Conservation (phyloP, 37 sponge, comb jelly and placozoan genomes). For the Aplysina aerophoba region DNA sequence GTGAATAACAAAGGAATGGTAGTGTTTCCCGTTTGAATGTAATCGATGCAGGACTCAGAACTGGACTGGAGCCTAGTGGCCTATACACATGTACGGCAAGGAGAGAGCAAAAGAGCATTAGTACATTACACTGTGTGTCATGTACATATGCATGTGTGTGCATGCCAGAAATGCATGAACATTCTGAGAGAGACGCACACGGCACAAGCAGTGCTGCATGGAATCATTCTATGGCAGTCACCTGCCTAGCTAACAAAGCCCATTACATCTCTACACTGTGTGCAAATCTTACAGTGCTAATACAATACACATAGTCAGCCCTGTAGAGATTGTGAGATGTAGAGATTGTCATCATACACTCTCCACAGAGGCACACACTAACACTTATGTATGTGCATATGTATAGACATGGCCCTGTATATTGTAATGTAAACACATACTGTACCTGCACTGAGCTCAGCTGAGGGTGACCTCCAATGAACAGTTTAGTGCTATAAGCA, state of each 20-base stretch:
- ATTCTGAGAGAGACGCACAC: too few species aligned
- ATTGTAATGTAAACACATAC: not conserved
- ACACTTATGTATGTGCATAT: conserved; percentile 4
- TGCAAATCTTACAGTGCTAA: not conserved
- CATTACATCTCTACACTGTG: too few species aligned
- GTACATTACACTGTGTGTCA: too few species aligned
- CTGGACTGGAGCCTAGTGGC: conserved; percentile 13
- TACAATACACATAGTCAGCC: too few species aligned
- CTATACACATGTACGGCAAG: not conserved
- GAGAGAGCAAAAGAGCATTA: not conserved
- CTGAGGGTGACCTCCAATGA: conserved; percentile 66
- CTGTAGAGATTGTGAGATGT: too few species aligned
- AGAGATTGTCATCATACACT: not conserved
- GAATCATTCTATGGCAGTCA: too few species aligned
- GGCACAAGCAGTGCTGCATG: too few species aligned
- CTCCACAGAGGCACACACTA: not conserved
- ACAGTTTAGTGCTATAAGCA: conserved; percentile 48
- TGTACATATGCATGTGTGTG: conserved; percentile 41
- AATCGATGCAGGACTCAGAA: conserved; percentile 48
- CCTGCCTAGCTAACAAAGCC: too few species aligned
- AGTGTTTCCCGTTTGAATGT: conserved; percentile 22
- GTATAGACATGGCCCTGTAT: conserved; percentile 7
- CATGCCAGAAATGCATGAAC: too few species aligned
- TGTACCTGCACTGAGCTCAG: conserved; percentile 22
- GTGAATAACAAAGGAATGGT: conserved; percentile 26